These are phyloP conservation scores for Metopolophium dirhodum DNA, from an alignment of 1,140 invertebrate genomes.

Conservation along the genomic window DNA sequence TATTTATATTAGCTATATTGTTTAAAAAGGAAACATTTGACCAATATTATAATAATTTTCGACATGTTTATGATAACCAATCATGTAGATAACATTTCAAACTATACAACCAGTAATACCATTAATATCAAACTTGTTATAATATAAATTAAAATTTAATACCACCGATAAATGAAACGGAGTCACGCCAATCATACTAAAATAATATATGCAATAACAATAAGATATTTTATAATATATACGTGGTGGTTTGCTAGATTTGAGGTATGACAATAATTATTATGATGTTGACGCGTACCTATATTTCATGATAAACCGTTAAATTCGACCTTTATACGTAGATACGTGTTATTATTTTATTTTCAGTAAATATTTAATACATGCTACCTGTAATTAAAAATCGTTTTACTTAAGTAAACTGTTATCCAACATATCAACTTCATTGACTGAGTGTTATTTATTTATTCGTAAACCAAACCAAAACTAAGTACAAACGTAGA, in stretches of 20 bases:
- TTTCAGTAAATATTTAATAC: not conserved
- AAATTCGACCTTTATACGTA: not conserved
- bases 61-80: not conserved
- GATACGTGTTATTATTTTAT: not conserved
- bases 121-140: not conserved
- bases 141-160: not conserved
- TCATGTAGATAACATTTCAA: not conserved
- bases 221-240: not conserved
- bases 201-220: not conserved
- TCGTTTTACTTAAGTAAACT: not conserved
- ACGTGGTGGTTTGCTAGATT: not conserved
- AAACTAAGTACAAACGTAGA: not conserved
- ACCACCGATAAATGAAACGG: not conserved
- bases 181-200: not conserved
- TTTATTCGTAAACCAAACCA: not conserved
- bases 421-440: not conserved
- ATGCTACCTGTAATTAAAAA: not conserved
- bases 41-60: not conserved
- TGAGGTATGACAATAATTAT: not conserved
- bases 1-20: not conserved
- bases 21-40: not conserved
- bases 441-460: not conserved
- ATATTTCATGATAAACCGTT: not conserved
- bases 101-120: not conserved
- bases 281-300: not conserved